A percentile compares a stretch with the other conserved stretches of the same genome.
phyloP scores from a whole-genome alignment of 92 coral and sea anemone genomes.

The Pocillopora grandis region DNA sequence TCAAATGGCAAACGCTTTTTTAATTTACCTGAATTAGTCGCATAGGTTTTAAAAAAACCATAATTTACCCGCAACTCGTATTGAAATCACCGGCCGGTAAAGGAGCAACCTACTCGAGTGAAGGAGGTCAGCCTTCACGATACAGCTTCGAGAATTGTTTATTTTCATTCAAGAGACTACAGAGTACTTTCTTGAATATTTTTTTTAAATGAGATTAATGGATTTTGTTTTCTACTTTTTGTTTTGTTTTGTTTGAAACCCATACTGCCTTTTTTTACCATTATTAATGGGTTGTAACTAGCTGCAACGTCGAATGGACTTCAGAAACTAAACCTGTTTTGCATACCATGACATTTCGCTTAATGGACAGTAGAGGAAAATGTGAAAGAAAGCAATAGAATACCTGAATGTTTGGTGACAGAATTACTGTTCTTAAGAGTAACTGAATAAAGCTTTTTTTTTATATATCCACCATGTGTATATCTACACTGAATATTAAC shows the following conservation, averaged over 20 bases:
- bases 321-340: background rate
- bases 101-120: background rate
- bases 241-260: background rate
- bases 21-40: background rate
- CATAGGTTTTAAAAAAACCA: background rate
- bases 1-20: background rate
- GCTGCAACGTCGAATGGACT: too few relatives aligned
- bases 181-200: background rate
- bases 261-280: background rate
- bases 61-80: background rate
- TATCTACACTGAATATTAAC: conserved; percentile 4
- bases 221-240: too few relatives aligned
- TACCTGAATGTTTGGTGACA: background rate
- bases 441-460: background rate
- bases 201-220: background rate
- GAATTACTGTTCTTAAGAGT: background rate
- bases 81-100: background rate
- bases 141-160: conserved; percentile 6
- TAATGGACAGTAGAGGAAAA: background rate
- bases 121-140: background rate
- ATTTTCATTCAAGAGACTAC: background rate
- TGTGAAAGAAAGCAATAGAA: background rate
- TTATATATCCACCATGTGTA: background rate
- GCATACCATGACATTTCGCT: background rate
- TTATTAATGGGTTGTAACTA: background rate